These are phyloP conservation scores for Luffia ferchaultella DNA, from an alignment of 2,888 invertebrate species.

Conservation along the genomic window DNA sequence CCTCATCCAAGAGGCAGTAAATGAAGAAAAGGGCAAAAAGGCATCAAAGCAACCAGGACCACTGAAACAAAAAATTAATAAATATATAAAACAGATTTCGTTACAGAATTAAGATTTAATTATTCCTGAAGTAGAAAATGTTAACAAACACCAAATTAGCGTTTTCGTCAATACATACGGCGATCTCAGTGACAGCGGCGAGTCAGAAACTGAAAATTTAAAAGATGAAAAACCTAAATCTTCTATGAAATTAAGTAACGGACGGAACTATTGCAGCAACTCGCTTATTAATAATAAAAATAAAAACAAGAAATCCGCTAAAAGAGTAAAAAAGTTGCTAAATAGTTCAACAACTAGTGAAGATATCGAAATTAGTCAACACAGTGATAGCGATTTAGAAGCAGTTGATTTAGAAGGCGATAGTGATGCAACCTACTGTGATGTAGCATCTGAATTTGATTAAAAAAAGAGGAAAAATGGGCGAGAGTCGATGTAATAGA, in stretches of 20 bases:
- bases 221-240: not conserved
- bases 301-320: not conserved
- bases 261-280: not conserved
- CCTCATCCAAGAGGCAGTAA: not conserved
- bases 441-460: no score
- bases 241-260: not conserved
- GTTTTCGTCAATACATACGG: not conserved
- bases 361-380: not conserved
- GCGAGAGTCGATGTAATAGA: no score
- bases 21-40: not conserved
- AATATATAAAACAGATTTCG: not conserved
- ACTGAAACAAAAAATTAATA: not conserved
- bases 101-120: not conserved
- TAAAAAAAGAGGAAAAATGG: no score
- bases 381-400: not conserved
- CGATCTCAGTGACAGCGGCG: not conserved
- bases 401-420: not conserved
- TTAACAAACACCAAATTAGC: not conserved
- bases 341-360: not conserved
- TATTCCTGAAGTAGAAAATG: no score
- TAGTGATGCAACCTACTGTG: not conserved
- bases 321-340: not conserved
- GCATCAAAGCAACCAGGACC: not conserved
- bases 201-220: not conserved
- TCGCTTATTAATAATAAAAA: not conserved